Evolutionary conservation across 2,888 invertebrate genomes (phyloP).

Genomic region (Dermolepida albohirtum): DNA sequence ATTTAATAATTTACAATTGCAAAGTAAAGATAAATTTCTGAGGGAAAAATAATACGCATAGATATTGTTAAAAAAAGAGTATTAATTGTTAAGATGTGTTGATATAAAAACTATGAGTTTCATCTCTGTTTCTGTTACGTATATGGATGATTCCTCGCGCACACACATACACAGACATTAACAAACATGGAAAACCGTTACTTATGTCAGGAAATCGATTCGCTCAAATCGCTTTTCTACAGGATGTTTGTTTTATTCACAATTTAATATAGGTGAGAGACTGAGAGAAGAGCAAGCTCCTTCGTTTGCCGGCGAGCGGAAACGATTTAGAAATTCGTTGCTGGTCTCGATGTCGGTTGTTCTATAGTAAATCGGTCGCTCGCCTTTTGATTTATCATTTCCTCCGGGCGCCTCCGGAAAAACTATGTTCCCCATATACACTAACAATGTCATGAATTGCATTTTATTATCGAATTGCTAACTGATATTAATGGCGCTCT

Average conservation of each 20-base stretch:
- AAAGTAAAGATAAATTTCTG: no score
- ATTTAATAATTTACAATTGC: no score
- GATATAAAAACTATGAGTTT: no score
- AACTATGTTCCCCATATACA: constrained; percentile 6
- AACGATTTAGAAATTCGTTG: constrained; percentile 37
- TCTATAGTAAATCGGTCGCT: constrained; percentile 20
- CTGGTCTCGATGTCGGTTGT: constrained; percentile 1
- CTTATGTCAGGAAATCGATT: constrained; percentile 39
- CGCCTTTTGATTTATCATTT: constrained; percentile 37
- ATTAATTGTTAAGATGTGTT: no score
- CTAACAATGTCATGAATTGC: no score
- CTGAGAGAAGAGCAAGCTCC: not conserved
- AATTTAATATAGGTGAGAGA: constrained; percentile 38
- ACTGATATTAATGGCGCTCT: no score
- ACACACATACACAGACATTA: no score
- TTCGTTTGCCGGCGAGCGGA: constrained; percentile 14
- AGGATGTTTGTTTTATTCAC: constrained; percentile 42
- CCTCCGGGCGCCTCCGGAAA: constrained; percentile 23
- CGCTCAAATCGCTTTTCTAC: constrained; percentile 35
- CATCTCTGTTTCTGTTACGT: no score
- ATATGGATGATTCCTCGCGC: no score
- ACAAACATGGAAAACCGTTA: constrained; percentile 5
- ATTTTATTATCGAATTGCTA: no score
- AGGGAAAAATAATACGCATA: no score
- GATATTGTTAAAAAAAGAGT: no score